Percentiles rank a stretch among this genome's conserved stretches.
Evolutionary conservation across 2,888 invertebrate genomes (phyloP).

Genomic region (Metalampra italica): DNA sequence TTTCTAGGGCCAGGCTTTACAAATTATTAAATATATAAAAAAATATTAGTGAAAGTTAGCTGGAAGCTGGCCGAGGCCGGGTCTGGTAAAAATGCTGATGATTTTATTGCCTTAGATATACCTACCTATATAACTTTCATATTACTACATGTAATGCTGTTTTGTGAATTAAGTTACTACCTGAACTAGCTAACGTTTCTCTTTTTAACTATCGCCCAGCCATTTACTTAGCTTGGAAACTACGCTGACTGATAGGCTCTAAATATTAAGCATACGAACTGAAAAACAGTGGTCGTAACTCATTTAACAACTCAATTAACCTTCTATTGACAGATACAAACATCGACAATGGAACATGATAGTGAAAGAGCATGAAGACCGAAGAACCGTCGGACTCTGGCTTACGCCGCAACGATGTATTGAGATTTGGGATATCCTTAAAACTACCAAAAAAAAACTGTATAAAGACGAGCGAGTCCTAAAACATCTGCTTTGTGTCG

Average conservation of each 20-base stretch:
- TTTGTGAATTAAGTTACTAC: no score
- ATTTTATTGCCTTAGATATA: no score
- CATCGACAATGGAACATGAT: slow-evolving; percentile 64
- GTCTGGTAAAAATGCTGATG: no score
- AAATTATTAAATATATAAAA: neutral
- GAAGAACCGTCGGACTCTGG: slow-evolving; percentile 46
- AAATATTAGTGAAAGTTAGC: neutral
- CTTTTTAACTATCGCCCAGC: no score
- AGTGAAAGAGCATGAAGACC: slow-evolving; percentile 46
- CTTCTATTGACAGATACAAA: slow-evolving; percentile 37
- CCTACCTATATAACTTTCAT: no score
- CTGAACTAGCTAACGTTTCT: no score
- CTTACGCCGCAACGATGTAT: slow-evolving; percentile 43
- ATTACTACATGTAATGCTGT: no score
- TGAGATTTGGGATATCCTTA: slow-evolving; percentile 58
- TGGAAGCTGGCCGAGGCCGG: neutral
- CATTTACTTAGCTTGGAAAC: no score
- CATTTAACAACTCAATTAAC: no score
- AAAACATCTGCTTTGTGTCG: slow-evolving; percentile 49
- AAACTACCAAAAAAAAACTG: slow-evolving; percentile 34
- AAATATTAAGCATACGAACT: no score
- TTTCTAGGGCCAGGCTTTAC: neutral
- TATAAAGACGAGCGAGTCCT: slow-evolving; percentile 38
- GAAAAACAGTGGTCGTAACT: no score
- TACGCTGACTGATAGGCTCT: no score